Base-by-base conservation (phyloP, 1,140 invertebrate genomes). In the Stegodyphus dumicola region DNA sequence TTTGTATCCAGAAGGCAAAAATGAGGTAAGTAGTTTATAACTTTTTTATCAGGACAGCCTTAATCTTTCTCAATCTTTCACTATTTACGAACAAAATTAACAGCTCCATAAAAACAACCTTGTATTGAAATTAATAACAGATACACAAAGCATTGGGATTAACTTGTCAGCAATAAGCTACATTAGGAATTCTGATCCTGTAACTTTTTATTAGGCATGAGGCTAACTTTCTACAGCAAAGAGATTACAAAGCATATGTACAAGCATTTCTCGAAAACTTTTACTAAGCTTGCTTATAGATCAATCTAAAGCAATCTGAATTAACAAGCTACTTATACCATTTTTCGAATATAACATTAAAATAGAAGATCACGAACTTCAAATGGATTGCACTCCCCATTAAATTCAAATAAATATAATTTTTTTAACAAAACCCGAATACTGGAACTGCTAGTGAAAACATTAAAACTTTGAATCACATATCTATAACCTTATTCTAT, bases 11-110 rank as follows among this genome's bases (percentile, higher is more conserved):
- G 48, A 81, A 81, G 79, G 79, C 79, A 65, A 60, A 77, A 85
- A 85, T 85, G 81, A 85, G 81, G 81, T 85, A 85, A 76, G 73
- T 76, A 69, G 81, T 85, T 70, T 10, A 56, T 9, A 33, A 33
- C 33, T 33, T 33, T 33, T 33, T 60, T 60, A 15, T 60, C 15
- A 2, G 56, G 56, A 60, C 56, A 9, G 56, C 56, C 7, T 67
- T n/a, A 67, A 67, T 67, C 65, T 7, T 67, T 13, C 9, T 15
- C 17, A 5, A 7, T 7, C 1, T 67, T 7, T 9, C 9, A 18
- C 11, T 67, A 0, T 5, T 6, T 67, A 67, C 3, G n/a, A 67
- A 67, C 17, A 67, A 15, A 17, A 67, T 67, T 33, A 33, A 33
- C 33, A 33, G 33, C 33, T 33, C 33, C 3, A 33, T 33, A 33